Evolutionary conservation across 2,888 invertebrate species (phyloP).

Genomic region (Lasioglossum marginatum): DNA sequence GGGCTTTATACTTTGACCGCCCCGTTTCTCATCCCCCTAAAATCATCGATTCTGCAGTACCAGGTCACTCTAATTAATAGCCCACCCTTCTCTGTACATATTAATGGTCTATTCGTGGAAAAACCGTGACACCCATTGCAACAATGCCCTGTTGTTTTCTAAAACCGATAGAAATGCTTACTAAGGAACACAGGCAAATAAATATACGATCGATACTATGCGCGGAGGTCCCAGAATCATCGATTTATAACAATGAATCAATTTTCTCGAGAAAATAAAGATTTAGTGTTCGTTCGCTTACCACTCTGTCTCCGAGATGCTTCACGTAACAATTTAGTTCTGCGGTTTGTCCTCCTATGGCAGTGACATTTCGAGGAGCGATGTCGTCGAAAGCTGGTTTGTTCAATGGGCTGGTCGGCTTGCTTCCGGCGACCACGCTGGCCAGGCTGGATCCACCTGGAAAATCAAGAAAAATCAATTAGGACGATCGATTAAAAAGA

Average conservation of each 20-base stretch:
- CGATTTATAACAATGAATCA: no score
- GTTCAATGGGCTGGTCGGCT: constrained; percentile 85
- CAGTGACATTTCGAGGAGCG: constrained; percentile 92
- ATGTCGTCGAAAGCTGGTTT: constrained; percentile 94
- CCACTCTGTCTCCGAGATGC: constrained; percentile 94
- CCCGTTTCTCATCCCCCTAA: not conserved
- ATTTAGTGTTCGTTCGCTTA: constrained; percentile 84
- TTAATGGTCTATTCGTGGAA: not conserved
- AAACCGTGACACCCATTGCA: not conserved
- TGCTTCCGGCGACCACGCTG: constrained; percentile 81
- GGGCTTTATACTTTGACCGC: not conserved
- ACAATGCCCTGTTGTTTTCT: not conserved
- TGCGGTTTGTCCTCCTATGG: constrained; percentile 93
- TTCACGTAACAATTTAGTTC: constrained; percentile 93
- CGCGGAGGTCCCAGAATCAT: not conserved
- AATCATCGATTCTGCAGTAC: not conserved
- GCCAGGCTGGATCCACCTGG: constrained; percentile 80
- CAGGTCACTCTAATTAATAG: not conserved
- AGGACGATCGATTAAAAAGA: not conserved
- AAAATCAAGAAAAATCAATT: constrained; percentile 38
- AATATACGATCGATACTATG: not conserved
- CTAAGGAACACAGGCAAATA: not conserved
- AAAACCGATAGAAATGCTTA: not conserved
- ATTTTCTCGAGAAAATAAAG: not conserved
- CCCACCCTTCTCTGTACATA: not conserved